Conservation (phyloP, 2,113 vertebrate genomes). For the Pterocles gutturalis region DNA sequence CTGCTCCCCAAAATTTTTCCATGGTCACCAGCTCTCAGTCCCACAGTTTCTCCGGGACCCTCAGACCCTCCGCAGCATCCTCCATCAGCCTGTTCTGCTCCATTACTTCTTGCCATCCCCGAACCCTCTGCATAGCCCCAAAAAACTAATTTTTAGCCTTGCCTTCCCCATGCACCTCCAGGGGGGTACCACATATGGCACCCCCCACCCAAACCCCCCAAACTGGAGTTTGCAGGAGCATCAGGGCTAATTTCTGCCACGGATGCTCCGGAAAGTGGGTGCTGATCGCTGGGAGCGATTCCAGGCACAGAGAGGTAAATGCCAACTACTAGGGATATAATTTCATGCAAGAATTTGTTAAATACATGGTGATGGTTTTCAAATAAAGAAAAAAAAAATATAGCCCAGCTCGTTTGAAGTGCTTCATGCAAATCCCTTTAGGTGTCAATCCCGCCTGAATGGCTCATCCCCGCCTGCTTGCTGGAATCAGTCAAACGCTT, state of each 20-base stretch:
- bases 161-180: accelerated
- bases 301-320: accelerated
- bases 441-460: constrained; percentile 37
- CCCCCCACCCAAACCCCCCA: accelerated
- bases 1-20: not conserved
- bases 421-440: constrained; percentile 3
- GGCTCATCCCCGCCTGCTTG: not conserved
- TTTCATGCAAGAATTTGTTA: not conserved
- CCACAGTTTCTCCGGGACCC: accelerated
- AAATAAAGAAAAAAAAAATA: not conserved
- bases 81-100: not conserved
- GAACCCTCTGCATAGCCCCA: accelerated
- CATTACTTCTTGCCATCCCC: not conserved
- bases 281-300: accelerated
- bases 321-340: not conserved
- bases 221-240: accelerated
- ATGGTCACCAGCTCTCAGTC: accelerated
- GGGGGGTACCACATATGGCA: no score
- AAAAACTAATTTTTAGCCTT: not conserved
- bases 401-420: not conserved
- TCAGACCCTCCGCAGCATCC: not conserved
- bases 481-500: not conserved
- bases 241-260: not conserved
- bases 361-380: not conserved
- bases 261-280: accelerated